Base-by-base conservation (phyloP, 2,888 invertebrate genomes). In the Synanthedon myopaeformis region DNA sequence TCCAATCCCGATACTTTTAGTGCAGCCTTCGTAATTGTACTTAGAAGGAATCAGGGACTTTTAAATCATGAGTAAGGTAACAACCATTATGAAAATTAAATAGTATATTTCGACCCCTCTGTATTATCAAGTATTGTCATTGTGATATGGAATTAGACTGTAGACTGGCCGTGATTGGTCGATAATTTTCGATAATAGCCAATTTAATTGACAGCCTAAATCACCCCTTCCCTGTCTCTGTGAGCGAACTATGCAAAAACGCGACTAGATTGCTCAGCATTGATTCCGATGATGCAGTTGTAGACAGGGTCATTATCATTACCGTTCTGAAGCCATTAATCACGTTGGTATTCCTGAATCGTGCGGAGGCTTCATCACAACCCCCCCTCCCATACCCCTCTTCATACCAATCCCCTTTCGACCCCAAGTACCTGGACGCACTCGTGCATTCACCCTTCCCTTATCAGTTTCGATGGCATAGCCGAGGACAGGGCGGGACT, bases 361-460 rank as follows among this genome's bases (percentile, higher is more conserved):
- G 72, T 70, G 65, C 57, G 61, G 61, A 66, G 64, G 65, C 63
- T 63, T 63, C 70, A 66, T 65, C 69, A 65, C 67, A 66, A 63
- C 28, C 51, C 23, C 55, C 48, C 60, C 42, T 54, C 53, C 51
- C 58, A 51, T 52, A 23, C 53, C 52, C 62, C 63, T 62, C 57
- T 54, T 61, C 61, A 54, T 42, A 51, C 59, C 64, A 35, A 35
- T 35, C 35, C 66, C 68, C 64, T 61, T 59, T 58, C 65, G 63
- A 64, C 69, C 75, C 75, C 70, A 74, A 76, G 78, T 81, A 77
- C 82, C 80, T 82, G 83, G 78, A 81, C 82, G 81, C 83, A 82
- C 73, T 81, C 82, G 79, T 85, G 82, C 84, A 81, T 84, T 76
- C 82, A 81, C 84, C 82, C 84, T 82, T 76, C 77, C 70, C 81